Base-by-base conservation (phyloP, 2,888 invertebrate genomes). In the Tuta absoluta region DNA sequence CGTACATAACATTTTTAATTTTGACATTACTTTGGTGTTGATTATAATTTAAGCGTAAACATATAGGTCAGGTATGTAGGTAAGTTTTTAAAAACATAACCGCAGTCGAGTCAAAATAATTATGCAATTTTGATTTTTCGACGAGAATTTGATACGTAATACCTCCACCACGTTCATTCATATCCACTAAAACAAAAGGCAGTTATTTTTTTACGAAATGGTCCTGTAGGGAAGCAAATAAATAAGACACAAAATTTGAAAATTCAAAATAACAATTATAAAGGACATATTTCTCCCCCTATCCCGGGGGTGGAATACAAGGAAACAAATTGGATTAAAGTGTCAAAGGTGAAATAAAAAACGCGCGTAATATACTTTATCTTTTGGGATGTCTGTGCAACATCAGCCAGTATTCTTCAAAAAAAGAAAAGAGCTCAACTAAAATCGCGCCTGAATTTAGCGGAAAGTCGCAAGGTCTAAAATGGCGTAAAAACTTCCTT, bases 301-400 rank as follows among this genome's bases (percentile, higher is more conserved):
- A 74, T 90, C 91, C 89, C 90, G 69, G 70, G 90, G 86, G 91
- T 75, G 76, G 78, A 74, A 86, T 89, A 82, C 79, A 86, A 86
- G 84, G 79, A 87, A 90, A 89, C 88, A 90, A 91, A 91, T 91
- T 91, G 87, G 90, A 91, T 91, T 91, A 90, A 89, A 90, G 82
- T 91, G 90, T 91, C 91, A 91, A 91, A 91, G 91, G 89, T 91
- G 86, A 89, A 87, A 91, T 89, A 90, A 90, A 90, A 91, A 90
- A 88, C 73, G 77, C 76, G 81, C 69, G 64, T 63, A 75, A 78
- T 82, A 84, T 85, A 84, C 80, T 85, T 83, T 82, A 83, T 85
- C 78, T 84, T 81, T 73, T 71, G 79, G 81, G 74, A 81, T 79
- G 85, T 86, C 89, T 91, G 90, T 77, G 75, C 75, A 85, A 76